Conservation (phyloP, 2,888 invertebrate species). For the Acleris holmiana region DNA sequence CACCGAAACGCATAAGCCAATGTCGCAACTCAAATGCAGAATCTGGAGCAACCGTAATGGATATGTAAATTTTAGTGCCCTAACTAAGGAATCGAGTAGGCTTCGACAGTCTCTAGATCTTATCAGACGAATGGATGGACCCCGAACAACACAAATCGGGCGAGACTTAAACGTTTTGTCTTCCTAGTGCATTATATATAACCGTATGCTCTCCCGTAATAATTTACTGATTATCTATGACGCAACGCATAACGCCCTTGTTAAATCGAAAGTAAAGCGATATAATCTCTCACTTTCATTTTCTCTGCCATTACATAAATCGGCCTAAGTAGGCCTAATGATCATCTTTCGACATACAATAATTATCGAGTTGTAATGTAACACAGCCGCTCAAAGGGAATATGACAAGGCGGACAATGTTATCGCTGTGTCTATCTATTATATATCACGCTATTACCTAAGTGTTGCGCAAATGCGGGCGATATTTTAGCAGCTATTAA, state of each 20-base stretch:
- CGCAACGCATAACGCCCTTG: conserved; percentile 25
- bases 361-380: conserved; percentile 35
- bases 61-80: conserved; percentile 67
- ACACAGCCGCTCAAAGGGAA: conserved; percentile 39
- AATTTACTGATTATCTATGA: conserved; percentile 17
- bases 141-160: conserved; percentile 15
- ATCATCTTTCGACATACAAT: conserved; percentile 38
- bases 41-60: conserved; percentile 70
- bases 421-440: conserved; percentile 70
- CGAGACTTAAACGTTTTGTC: not conserved
- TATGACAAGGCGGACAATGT: conserved; percentile 54
- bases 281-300: conserved; percentile 34
- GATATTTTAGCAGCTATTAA: conserved; percentile 70
- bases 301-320: conserved; percentile 33
- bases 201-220: not conserved
- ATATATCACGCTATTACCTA: conserved; percentile 63
- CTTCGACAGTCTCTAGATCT: conserved; percentile 58
- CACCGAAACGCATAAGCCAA: conserved; percentile 58
- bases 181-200: conserved; percentile 4
- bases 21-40: conserved; percentile 63
- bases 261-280: conserved; percentile 29
- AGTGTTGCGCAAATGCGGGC: conserved; percentile 64
- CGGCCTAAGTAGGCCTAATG: conserved; percentile 34
- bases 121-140: conserved; percentile 20
- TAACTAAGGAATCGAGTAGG: conserved; percentile 54